Evolutionary conservation across 2,797 vertebrate genomes (phyloP).

Genomic region (Percopsis omiscomaycus): DNA sequence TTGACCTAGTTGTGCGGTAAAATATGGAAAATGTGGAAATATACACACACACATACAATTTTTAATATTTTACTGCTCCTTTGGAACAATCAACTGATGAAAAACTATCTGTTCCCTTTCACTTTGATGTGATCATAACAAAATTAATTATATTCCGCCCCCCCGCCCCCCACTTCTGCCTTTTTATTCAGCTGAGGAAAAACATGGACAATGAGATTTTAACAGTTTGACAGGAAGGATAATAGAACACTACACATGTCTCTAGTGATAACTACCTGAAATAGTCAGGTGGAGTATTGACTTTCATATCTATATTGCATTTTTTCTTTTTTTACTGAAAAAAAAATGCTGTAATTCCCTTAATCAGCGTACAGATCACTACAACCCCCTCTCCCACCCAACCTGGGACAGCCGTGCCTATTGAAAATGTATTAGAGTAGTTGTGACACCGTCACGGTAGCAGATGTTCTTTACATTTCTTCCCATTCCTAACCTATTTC

Average conservation of each 20-base stretch:
- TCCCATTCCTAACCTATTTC: conserved; percentile 75
- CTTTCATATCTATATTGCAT: background rate
- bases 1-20: background rate
- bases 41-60: background rate
- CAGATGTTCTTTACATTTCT: conserved; percentile 78
- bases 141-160: conserved; percentile 2
- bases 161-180: background rate
- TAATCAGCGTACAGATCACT: conserved; percentile 73
- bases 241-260: conserved; percentile 15
- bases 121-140: conserved; percentile 13
- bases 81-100: conserved; percentile 23
- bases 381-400: conserved; percentile 61
- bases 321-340: no score
- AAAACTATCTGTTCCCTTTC: conserved; percentile 3
- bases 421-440: conserved; percentile 75
- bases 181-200: background rate
- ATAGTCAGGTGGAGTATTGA: background rate
- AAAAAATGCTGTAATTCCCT: conserved; percentile 53
- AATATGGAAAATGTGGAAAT: background rate
- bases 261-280: conserved; percentile 29
- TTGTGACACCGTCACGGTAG: conserved; percentile 76
- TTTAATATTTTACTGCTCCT: background rate
- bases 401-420: conserved; percentile 69
- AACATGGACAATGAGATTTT: background rate
- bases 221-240: background rate